Conservation (phyloP, 2,113 vertebrate genomes). For the Tachycineta bicolor region DNA sequence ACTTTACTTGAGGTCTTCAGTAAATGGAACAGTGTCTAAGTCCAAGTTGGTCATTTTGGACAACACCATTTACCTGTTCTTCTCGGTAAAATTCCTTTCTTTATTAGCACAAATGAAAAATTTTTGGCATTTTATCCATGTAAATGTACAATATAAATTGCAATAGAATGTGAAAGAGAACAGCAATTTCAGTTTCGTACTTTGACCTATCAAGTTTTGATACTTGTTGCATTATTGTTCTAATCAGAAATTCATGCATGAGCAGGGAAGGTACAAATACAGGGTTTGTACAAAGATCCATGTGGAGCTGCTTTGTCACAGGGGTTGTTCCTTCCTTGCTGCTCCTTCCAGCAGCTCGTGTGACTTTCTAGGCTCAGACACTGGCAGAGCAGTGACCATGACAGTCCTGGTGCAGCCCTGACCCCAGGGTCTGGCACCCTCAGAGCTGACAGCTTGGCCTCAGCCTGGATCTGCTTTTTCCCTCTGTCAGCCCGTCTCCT, state of each 20-base stretch:
- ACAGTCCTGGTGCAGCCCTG: not conserved
- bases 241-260: not conserved
- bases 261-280: not conserved
- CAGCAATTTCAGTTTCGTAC: not conserved
- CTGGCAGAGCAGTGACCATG: not conserved
- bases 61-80: conserved; percentile 88
- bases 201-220: not conserved
- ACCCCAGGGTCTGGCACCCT: not conserved
- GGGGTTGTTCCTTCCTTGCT: not conserved
- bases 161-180: not conserved
- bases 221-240: not conserved
- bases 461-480: not conserved
- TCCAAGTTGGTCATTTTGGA: conserved; percentile 88
- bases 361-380: not conserved
- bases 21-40: conserved; percentile 83
- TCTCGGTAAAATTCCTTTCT: conserved; percentile 76
- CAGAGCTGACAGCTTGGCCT: not conserved
- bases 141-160: not conserved
- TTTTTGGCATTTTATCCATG: not conserved
- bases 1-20: conserved; percentile 83
- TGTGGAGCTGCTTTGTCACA: not conserved
- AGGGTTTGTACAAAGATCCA: not conserved
- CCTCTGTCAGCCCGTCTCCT: not conserved
- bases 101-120: not conserved
- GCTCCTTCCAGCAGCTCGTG: not conserved